Evolutionary conservation across 2,113 vertebrate species (phyloP).

Genomic region (Scolopax mira): DNA sequence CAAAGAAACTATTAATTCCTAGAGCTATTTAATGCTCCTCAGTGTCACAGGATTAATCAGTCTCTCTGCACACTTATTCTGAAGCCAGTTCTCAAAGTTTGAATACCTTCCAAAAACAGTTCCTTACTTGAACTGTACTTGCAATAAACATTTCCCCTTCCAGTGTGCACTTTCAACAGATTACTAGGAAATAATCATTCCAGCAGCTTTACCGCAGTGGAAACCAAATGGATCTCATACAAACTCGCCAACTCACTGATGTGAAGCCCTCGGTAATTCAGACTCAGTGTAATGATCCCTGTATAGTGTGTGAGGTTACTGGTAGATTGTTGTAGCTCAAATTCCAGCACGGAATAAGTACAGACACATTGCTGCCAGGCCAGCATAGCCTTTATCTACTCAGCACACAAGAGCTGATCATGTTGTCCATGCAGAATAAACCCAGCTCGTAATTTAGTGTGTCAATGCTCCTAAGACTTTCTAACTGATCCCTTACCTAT

Average conservation of each 20-base stretch:
- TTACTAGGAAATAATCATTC: neutral
- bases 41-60: slow-evolving; percentile 16
- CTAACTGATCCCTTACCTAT: neutral
- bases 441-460: neutral
- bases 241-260: neutral
- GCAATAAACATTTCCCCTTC: slow-evolving; percentile 20
- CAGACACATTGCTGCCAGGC: neutral
- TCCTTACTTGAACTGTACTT: neutral
- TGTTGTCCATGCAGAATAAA: neutral
- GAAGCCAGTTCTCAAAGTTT: neutral
- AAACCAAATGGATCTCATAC: neutral
- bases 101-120: slow-evolving; percentile 29
- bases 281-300: neutral
- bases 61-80: neutral
- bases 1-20: neutral
- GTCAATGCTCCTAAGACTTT: neutral
- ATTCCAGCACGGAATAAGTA: neutral
- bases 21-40: neutral
- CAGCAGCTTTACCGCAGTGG: neutral
- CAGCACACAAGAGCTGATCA: neutral
- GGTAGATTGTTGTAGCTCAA: neutral
- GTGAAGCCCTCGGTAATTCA: neutral
- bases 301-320: neutral
- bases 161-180: neutral
- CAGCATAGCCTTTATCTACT: neutral